Percentiles rank a stretch among this genome's conserved stretches.
phyloP scores from a whole-genome alignment of 2,888 invertebrate species.

The Ophion ventricosus region DNA sequence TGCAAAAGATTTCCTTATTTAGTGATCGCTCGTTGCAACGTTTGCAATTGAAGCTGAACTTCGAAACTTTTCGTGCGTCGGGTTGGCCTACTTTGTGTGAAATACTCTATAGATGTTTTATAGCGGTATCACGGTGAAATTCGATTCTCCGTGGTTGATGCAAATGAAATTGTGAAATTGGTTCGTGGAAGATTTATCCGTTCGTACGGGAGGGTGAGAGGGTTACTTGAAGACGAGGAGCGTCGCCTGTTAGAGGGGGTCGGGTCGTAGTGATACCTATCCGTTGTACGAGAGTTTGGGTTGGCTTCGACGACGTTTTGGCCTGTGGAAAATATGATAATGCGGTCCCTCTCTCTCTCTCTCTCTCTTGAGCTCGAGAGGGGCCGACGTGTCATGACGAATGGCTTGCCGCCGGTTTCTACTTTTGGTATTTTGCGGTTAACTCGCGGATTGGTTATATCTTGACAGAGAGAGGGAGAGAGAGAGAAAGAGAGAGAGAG shows the following conservation, averaged over 20 bases:
- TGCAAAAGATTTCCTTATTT: neutral
- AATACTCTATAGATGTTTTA: slow-evolving; percentile 24
- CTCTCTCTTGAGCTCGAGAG: slow-evolving; percentile 3
- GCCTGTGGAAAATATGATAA: slow-evolving; percentile 78
- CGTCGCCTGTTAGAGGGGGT: slow-evolving; percentile 27
- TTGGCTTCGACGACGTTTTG: slow-evolving; percentile 67
- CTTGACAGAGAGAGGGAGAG: slow-evolving; percentile 57
- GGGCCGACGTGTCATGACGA: slow-evolving; percentile 76
- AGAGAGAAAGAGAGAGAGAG: neutral
- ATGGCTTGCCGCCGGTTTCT: slow-evolving; percentile 72
- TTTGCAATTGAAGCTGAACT: neutral
- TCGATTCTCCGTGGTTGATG: slow-evolving; percentile 73
- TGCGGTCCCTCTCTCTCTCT: slow-evolving; percentile 64
- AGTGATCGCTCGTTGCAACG: neutral
- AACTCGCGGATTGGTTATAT: slow-evolving; percentile 77
- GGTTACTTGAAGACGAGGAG: slow-evolving; percentile 62
- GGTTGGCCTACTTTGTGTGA: slow-evolving; percentile 1
- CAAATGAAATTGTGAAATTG: slow-evolving; percentile 80
- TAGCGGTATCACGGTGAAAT: slow-evolving; percentile 66
- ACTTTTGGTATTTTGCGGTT: slow-evolving; percentile 73
- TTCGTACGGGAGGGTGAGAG: slow-evolving; percentile 71
- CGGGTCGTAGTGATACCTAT: slow-evolving; percentile 36
- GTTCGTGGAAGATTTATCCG: slow-evolving; percentile 78
- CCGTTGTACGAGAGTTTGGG: slow-evolving; percentile 53
- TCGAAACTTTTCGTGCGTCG: neutral